phyloP scores from a whole-genome alignment of 2,113 vertebrate genomes.

The Reinhardtius hippoglossoides region DNA sequence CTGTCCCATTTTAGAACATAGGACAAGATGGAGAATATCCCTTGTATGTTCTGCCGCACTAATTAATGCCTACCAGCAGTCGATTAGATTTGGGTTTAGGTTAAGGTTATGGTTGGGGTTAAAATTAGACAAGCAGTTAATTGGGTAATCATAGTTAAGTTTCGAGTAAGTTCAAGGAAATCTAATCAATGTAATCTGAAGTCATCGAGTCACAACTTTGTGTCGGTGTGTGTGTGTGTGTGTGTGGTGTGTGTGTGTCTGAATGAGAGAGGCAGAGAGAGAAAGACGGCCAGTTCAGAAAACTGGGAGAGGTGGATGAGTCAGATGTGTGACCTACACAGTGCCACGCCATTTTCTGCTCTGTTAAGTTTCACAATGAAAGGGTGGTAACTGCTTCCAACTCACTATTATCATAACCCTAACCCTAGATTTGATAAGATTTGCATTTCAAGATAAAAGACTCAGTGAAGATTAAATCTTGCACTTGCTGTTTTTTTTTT shows the following conservation, averaged over 20 bases:
- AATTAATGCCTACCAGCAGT: no score
- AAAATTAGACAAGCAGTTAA: no score
- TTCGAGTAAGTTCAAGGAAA: no score
- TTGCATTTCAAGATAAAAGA: neutral
- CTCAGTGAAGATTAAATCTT: neutral
- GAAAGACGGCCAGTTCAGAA: slow-evolving; percentile 21
- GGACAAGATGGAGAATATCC: no score
- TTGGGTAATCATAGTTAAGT: no score
- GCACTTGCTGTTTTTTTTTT: neutral
- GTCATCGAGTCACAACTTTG: neutral
- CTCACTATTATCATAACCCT: neutral
- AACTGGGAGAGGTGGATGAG: slow-evolving; percentile 67
- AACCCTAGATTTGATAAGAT: neutral
- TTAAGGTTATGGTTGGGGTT: no score
- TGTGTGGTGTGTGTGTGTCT: no score
- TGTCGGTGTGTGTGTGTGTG: neutral
- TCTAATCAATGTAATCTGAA: no score
- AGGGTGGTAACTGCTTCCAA: slow-evolving; percentile 1
- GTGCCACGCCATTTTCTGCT: slow-evolving; percentile 43
- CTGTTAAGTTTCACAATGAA: slow-evolving; percentile 39
- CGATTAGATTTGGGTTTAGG: no score
- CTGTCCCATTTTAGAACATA: no score
- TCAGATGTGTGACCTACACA: slow-evolving; percentile 54
- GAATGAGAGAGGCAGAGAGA: neutral
- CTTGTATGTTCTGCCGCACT: no score